Evolutionary conservation across 2,888 invertebrate genomes (phyloP), one percentile per base, ranked within the genome.

Genomic region (Halictus quadricinctus): DNA sequence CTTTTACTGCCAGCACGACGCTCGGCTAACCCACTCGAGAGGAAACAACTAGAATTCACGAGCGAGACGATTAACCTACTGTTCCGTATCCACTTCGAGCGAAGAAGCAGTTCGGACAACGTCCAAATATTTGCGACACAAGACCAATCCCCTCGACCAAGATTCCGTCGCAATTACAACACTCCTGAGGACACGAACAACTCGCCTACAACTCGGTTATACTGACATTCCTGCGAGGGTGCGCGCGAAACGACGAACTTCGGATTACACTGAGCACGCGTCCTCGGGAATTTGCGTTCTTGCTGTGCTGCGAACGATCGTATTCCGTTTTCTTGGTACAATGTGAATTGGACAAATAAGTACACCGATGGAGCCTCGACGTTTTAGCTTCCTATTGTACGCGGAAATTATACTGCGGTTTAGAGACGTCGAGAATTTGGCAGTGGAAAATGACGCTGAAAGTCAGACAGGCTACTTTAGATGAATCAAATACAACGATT

Each of bases 91-190:
- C 36, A 66, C 66, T 15, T 36, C 18, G 66, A 66, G 29, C 36
- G 15, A 60, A 60, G 60, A 54, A 5, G 21, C 60, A 60, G 36
- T 36, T 18, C 66, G 66, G 36, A 36, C 66, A 36, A 66, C 66
- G 66, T 36, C 36, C 69, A 69, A 69, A 69, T 69, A 69, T 69
- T 69, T 41, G 41, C 41, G 18, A 36, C 29, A 36, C 66, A 29
- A 66, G 66, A 66, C 66, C 18, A 60, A 69, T 69, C 21, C n/a
- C 36, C 41, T 43, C 12, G 69, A 4, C 41, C 41, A 41, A 69
- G 69, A 41, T 41, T 69, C 69, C 69, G 21, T 69, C 4, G 69
- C 69, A 41, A 69, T 69, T 41, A 69, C 69, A 41, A 69, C 69
- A 12, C 41, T 41, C 10, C 21, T 10, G 18, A 21, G 10, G 21